A percentile compares a stretch with the other conserved stretches of the same genome.
These are phyloP conservation scores for Macrotrachela quadricornifera DNA, from an alignment of 1,140 invertebrate species.

Conservation along the genomic window DNA sequence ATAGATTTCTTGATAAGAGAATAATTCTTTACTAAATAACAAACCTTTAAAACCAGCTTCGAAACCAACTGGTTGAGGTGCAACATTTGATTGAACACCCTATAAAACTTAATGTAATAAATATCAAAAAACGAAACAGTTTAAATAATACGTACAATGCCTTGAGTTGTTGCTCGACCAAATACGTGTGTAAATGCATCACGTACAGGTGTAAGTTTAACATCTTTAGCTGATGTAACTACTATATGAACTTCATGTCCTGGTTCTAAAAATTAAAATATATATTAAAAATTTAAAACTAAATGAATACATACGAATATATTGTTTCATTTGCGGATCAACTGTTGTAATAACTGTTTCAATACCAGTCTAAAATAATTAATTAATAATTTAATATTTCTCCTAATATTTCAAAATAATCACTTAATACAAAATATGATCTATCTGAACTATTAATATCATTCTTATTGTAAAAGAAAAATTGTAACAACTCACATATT, in stretches of 20 bases:
- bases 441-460: too few species aligned
- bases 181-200: constrained; percentile 60
- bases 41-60: constrained; percentile 42
- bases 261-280: background rate
- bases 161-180: constrained; percentile 48
- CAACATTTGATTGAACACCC: constrained; percentile 21
- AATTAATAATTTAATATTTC: too few species aligned
- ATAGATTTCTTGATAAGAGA: constrained; percentile 33
- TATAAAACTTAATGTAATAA: constrained; percentile 10
- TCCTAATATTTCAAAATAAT: too few species aligned
- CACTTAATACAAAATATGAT: too few species aligned
- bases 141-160: constrained; percentile 15
- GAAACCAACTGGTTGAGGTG: constrained; percentile 51
- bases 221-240: constrained; percentile 53
- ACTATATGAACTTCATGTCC: constrained; percentile 40
- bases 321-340: constrained; percentile 69
- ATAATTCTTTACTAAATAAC: constrained; percentile 44
- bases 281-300: background rate
- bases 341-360: constrained; percentile 65
- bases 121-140: constrained; percentile 18
- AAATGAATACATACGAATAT: constrained; percentile 43
- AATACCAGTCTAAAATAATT: constrained; percentile 39
- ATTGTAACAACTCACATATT: too few species aligned
- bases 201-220: constrained; percentile 49
- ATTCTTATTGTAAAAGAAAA: too few species aligned